phyloP scores from a whole-genome alignment of 2,113 vertebrate species.

The Carassius carassius region DNA sequence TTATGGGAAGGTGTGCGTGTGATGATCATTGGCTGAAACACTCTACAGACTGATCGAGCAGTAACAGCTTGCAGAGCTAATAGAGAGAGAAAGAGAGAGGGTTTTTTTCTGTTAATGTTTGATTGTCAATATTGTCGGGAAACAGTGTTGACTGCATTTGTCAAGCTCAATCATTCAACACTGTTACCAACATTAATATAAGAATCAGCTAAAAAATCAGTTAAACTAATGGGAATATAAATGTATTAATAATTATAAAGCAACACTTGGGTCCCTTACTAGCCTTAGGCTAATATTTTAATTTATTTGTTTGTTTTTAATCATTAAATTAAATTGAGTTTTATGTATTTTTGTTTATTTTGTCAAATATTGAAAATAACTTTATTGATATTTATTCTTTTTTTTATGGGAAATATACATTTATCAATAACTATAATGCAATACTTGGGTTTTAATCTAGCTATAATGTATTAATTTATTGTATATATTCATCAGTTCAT shows the following conservation, averaged over 20 bases:
- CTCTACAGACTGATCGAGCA: neutral
- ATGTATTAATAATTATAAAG: neutral
- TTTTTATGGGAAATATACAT: neutral
- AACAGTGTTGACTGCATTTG: neutral
- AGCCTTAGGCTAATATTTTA: neutral
- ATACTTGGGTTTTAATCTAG: neutral
- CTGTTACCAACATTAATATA: neutral
- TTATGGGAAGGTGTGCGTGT: neutral
- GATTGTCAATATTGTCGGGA: neutral
- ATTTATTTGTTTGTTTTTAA: neutral
- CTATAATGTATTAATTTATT: neutral
- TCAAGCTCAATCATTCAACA: neutral
- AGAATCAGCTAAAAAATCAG: neutral
- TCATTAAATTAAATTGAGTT: neutral
- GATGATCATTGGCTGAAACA: neutral
- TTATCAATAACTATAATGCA: neutral
- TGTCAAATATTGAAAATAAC: neutral
- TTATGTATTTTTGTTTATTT: neutral
- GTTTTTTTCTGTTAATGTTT: neutral
- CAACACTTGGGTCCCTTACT: neutral
- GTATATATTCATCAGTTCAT: no score
- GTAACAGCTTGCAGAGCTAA: constrained; percentile 24
- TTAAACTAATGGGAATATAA: neutral
- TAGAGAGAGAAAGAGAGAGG: neutral
- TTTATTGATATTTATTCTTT: neutral